Conservation (phyloP, 2,888 invertebrate species). For the Tolmerus cingulatus region DNA sequence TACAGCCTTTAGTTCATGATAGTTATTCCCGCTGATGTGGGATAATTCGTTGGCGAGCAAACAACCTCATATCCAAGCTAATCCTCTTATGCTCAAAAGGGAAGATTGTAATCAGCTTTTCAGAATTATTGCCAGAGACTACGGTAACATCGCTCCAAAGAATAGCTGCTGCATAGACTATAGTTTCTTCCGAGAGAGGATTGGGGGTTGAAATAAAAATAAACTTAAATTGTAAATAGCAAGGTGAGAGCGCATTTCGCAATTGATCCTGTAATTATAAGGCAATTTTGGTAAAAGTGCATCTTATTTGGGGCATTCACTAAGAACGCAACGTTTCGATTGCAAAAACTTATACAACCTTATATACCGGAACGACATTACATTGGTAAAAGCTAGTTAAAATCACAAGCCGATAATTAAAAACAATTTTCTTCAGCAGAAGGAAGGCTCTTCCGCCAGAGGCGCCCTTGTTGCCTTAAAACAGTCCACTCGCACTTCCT, state of each 20-base stretch:
- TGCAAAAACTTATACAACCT: not conserved
- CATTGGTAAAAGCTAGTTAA: no score
- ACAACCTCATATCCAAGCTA: slow-evolving; percentile 12
- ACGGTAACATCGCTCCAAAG: slow-evolving; percentile 41
- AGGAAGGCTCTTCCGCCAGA: not conserved
- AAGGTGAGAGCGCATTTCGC: no score
- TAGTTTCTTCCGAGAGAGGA: not conserved
- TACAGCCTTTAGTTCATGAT: not conserved
- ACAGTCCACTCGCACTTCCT: not conserved
- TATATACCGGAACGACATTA: no score
- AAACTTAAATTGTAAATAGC: no score
- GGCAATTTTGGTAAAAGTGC: no score
- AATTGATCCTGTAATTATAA: not conserved
- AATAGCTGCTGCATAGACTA: slow-evolving; percentile 32
- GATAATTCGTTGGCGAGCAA: not conserved
- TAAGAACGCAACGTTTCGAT: slow-evolving; percentile 1
- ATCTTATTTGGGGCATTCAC: no score
- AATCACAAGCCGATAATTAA: no score
- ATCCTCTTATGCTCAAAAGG: slow-evolving; percentile 20
- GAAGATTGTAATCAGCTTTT: slow-evolving; percentile 42
- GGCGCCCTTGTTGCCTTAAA: not conserved
- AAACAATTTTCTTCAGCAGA: no score
- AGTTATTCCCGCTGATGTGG: not conserved
- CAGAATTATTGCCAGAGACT: slow-evolving; percentile 39
- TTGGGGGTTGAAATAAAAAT: no score